Base-by-base conservation (phyloP, 2,888 invertebrate species). In the Odontothrips loti region DNA sequence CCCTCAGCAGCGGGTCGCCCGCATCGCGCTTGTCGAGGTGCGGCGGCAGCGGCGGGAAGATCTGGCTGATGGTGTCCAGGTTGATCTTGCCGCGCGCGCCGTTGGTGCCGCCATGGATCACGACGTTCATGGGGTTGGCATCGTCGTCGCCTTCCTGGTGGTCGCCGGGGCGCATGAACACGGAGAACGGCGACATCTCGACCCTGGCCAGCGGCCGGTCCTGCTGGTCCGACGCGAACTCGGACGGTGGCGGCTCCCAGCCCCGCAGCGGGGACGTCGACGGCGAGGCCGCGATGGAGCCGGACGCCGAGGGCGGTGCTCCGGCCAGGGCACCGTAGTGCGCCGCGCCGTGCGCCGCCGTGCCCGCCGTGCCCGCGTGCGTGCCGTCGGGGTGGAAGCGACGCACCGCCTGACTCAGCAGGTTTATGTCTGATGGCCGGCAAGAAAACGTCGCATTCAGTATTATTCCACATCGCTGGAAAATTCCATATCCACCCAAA, bases 21-120 rank as follows among this genome's bases (percentile, higher is more conserved):
- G 68, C 68, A 23, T 68, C 68, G 68, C n/a, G 27, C 68, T 75
- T 75, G 68, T 75, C 27, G 68, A 75, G 68, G 68, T 75, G 11
- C 23, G 68, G 23, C 9, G 68, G 23, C 9, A 27, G 23, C 27
- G 68, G 68, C 68, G 68, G 68, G 68, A 75, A 27, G 10, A 75
- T 23, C 68, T 75, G 23, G 27, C 68, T 27, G 68, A 75, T 75
- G 27, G 68, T 75, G 68, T 12, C 68, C 23, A 75, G 68, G 68
- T 75, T 75, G 27, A 75, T 12, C 23, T 75, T 75, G 68, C 23
- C 27, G 68, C 27, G 68, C 23, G 27, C 68, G 68, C 68, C 68
- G 68, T 75, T 27, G 11, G 68, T 23, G 68, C 68, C 68, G 68
- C 68, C 68, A 27, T 23, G 27, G 68, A 75, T 12, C 23, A 75